Evolutionary conservation across 2,888 invertebrate genomes (phyloP).

Genomic region (Tetheella fluctuosa): DNA sequence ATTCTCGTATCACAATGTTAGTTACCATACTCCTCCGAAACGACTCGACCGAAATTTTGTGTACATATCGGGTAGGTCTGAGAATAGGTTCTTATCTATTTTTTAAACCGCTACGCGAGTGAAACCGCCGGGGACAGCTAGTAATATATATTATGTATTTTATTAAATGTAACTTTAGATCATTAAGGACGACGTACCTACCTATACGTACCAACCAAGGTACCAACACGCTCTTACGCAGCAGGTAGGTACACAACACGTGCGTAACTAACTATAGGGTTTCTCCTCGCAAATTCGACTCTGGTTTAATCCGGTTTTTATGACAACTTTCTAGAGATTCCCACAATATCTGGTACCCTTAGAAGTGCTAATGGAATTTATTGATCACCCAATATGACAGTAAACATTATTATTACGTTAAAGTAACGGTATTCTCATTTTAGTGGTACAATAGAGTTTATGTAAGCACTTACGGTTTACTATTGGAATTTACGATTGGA

Average conservation of each 20-base stretch:
- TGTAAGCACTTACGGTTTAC: background rate
- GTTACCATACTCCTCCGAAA: too few species aligned
- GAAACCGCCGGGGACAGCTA: too few species aligned
- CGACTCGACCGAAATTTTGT: too few species aligned
- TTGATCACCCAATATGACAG: slow-evolving; percentile 38
- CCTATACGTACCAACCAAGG: too few species aligned
- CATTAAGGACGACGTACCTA: slow-evolving; percentile 38
- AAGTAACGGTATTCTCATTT: background rate
- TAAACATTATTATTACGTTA: slow-evolving; percentile 8
- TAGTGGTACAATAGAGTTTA: background rate
- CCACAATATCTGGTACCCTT: slow-evolving; percentile 61
- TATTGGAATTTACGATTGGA: too few species aligned
- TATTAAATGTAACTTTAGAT: too few species aligned
- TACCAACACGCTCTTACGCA: too few species aligned
- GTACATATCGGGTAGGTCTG: too few species aligned
- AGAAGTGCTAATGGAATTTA: slow-evolving; percentile 74
- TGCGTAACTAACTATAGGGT: slow-evolving; percentile 49
- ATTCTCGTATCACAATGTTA: too few species aligned
- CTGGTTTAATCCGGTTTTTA: slow-evolving; percentile 68
- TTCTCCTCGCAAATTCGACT: slow-evolving; percentile 62
- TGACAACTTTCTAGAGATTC: slow-evolving; percentile 79
- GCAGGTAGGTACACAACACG: slow-evolving; percentile 24
- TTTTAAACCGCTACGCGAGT: too few species aligned
- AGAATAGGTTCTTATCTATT: too few species aligned
- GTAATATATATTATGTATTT: too few species aligned